These are phyloP conservation scores for Pogonomyrmex barbatus DNA, from an alignment of 1,140 invertebrate species.

Conservation along the genomic window DNA sequence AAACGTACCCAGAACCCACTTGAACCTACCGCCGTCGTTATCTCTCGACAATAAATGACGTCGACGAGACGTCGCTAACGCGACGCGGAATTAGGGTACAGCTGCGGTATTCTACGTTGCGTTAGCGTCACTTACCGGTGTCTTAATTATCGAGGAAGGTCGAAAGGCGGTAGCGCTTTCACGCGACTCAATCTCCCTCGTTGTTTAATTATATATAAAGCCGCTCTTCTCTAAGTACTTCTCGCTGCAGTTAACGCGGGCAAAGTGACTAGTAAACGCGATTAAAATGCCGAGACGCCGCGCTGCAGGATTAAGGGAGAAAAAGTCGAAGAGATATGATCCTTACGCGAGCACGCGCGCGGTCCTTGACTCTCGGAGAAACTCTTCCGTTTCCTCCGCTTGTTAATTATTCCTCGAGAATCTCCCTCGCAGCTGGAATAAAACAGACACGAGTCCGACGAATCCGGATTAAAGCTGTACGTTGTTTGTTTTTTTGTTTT, in stretches of 20 bases:
- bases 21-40: neutral
- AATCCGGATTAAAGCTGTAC: neutral
- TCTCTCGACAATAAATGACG: slow-evolving; percentile 17
- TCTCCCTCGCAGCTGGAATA: neutral
- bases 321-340: neutral
- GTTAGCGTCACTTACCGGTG: slow-evolving; percentile 44
- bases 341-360: neutral
- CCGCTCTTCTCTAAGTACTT: neutral
- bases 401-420: neutral
- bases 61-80: slow-evolving; percentile 31
- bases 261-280: neutral
- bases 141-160: slow-evolving; percentile 52
- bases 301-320: neutral
- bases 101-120: slow-evolving; percentile 36
- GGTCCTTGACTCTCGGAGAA: neutral
- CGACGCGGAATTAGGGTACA: slow-evolving; percentile 42
- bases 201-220: slow-evolving; percentile 13
- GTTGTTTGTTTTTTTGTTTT: neutral
- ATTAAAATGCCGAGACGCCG: neutral
- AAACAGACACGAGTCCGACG: neutral
- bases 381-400: neutral
- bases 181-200: neutral
- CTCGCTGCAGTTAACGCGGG: too few species aligned
- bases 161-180: neutral
- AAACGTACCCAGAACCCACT: neutral